Percentiles rank a stretch among this genome's conserved stretches.
Conservation (phyloP, 2,113 vertebrate genomes). For the Stigmatopora nigra region DNA sequence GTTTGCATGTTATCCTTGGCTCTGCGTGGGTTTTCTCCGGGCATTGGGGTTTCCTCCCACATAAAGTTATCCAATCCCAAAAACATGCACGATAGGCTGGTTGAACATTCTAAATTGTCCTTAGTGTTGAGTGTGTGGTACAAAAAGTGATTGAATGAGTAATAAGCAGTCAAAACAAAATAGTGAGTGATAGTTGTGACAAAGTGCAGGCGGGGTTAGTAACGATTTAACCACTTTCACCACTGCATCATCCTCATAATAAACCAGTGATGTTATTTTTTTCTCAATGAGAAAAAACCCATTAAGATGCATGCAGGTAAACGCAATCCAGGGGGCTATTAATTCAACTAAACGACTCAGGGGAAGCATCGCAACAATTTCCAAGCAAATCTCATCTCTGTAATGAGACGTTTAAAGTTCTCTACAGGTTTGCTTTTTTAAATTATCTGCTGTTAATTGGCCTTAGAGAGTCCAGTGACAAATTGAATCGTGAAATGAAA, state of each 20-base stretch:
- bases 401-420: conserved; percentile 24
- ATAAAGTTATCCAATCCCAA: too few relatives aligned
- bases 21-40: too few relatives aligned
- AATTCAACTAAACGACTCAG: conserved; percentile 37
- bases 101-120: too few relatives aligned
- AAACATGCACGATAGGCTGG: too few relatives aligned
- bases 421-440: conserved; percentile 3
- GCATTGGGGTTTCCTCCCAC: too few relatives aligned
- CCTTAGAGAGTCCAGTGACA: conserved; percentile 18
- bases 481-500: conserved; percentile 13
- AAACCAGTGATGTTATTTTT: conserved; percentile 9
- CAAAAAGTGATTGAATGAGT: not conserved
- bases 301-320: conserved; percentile 30
- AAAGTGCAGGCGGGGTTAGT: conserved; percentile 21
- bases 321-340: conserved; percentile 20
- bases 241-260: conserved; percentile 25
- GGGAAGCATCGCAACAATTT: conserved; percentile 32
- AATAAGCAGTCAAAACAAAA: conserved; percentile 32
- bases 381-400: conserved; percentile 27
- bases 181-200: not conserved
- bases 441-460: conserved; percentile 27
- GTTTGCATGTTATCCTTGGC: too few relatives aligned
- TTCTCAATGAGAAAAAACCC: conserved; percentile 17
- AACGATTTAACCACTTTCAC: conserved; percentile 18
- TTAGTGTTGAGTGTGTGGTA: too few relatives aligned